These are phyloP conservation scores for Syngnathus typhle DNA, from an alignment of 2,113 vertebrate species.

Conservation along the genomic window DNA sequence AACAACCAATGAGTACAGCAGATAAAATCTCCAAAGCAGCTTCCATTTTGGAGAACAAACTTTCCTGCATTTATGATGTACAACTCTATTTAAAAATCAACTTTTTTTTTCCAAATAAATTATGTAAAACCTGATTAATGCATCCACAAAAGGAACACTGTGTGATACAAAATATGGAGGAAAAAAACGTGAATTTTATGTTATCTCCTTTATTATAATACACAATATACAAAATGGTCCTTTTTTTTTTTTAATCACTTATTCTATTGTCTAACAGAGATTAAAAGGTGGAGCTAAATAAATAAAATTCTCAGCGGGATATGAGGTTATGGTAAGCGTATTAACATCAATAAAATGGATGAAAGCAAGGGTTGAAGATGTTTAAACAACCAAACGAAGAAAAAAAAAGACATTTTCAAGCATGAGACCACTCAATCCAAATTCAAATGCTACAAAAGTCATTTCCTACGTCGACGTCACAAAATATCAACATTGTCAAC, in stretches of 20 bases:
- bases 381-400: slow-evolving; percentile 33
- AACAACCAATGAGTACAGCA: slow-evolving; percentile 96
- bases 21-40: slow-evolving; percentile 95
- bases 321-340: slow-evolving; percentile 80
- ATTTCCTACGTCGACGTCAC: slow-evolving; percentile 76
- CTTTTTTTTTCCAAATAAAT: slow-evolving; percentile 61
- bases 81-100: slow-evolving; percentile 64
- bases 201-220: slow-evolving; percentile 81
- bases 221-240: slow-evolving; percentile 94
- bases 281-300: slow-evolving; percentile 86
- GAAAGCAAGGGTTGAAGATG: slow-evolving; percentile 57
- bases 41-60: slow-evolving; percentile 85
- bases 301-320: slow-evolving; percentile 81
- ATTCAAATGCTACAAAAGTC: slow-evolving; percentile 32
- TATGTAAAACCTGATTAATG: slow-evolving; percentile 83
- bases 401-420: slow-evolving; percentile 35
- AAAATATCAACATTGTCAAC: slow-evolving; percentile 63
- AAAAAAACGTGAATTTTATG: slow-evolving; percentile 67
- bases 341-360: slow-evolving; percentile 56
- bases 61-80: slow-evolving; percentile 72
- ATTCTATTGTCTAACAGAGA: slow-evolving; percentile 72
- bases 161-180: slow-evolving; percentile 49
- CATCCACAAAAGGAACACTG: slow-evolving; percentile 63
- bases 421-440: slow-evolving; percentile 54
- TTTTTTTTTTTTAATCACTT: slow-evolving; percentile 68